Evolutionary conservation across 2,797 vertebrate species (phyloP).

Genomic region (Pipistrellus pipistrellus): DNA sequence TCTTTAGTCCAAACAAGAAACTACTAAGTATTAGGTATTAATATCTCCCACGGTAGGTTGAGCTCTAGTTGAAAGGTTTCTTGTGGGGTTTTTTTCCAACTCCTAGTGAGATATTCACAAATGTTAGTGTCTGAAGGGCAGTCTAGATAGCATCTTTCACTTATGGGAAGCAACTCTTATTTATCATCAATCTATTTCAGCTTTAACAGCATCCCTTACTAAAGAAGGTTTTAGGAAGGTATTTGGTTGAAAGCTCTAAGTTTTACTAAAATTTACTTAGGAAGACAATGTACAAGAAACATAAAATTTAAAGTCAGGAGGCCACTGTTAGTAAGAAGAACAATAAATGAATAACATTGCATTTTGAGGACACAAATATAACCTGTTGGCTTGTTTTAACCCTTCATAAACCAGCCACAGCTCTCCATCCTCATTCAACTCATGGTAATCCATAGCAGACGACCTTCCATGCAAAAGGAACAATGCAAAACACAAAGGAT

Average conservation of each 20-base stretch:
- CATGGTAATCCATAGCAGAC: constrained; percentile 94
- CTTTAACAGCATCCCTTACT: background rate
- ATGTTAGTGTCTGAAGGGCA: background rate
- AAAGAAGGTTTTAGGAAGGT: constrained; percentile 8
- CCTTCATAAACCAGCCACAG: constrained; percentile 99
- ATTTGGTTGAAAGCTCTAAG: constrained; percentile 31
- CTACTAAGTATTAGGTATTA: background rate
- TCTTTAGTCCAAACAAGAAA: background rate
- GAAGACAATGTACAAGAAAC: constrained; percentile 75
- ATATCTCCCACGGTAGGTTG: background rate
- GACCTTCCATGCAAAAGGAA: constrained; percentile 94
- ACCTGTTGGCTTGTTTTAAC: constrained; percentile 99
- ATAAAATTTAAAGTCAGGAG: constrained; percentile 82
- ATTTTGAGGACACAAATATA: constrained; percentile 89
- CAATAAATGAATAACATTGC: constrained; percentile 80
- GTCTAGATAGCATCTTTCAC: background rate
- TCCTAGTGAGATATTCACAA: background rate
- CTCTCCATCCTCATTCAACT: constrained; percentile 99
- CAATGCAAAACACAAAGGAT: constrained; percentile 88
- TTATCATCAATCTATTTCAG: background rate
- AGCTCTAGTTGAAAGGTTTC: constrained; percentile 6
- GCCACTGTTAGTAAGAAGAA: constrained; percentile 88
- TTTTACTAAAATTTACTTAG: constrained; percentile 1
- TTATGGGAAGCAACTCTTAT: background rate
- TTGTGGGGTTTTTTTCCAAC: background rate